Evolutionary conservation across 1,140 invertebrate genomes (phyloP).

Genomic region (Periplaneta americana): DNA sequence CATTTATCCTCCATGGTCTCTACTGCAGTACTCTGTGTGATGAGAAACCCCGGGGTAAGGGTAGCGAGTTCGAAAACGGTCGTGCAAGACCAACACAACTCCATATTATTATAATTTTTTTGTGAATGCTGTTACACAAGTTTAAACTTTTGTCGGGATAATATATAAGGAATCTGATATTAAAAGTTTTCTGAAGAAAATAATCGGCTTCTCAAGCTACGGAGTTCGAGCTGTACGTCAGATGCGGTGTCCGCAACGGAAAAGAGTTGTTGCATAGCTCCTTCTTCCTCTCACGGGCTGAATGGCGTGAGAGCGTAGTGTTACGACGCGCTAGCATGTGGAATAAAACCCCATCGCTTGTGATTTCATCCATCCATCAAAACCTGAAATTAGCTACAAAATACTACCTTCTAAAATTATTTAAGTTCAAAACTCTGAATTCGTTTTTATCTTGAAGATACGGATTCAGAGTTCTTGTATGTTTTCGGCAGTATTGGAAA

Average conservation of each 20-base stretch:
- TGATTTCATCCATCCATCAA: neutral
- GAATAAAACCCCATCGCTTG: no score
- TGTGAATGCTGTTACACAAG: no score
- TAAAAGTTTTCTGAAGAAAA: neutral
- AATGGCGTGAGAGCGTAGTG: neutral
- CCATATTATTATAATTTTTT: neutral
- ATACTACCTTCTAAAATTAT: neutral
- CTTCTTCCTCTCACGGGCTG: neutral
- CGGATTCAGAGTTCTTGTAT: no score
- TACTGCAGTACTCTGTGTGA: neutral
- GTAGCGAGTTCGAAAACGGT: neutral
- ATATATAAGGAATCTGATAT: neutral
- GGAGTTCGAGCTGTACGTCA: neutral
- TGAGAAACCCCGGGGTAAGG: no score
- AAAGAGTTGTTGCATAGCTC: neutral
- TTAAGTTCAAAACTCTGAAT: neutral
- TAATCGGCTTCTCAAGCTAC: neutral
- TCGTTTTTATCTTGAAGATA: neutral
- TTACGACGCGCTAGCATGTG: no score
- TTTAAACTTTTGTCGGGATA: no score
- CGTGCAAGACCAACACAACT: neutral
- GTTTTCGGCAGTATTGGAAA: no score
- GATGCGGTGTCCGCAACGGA: neutral
- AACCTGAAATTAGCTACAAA: neutral
- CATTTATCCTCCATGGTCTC: neutral